phyloP scores from a whole-genome alignment of 2,888 invertebrate species.

The Pardosa pseudoannulata region DNA sequence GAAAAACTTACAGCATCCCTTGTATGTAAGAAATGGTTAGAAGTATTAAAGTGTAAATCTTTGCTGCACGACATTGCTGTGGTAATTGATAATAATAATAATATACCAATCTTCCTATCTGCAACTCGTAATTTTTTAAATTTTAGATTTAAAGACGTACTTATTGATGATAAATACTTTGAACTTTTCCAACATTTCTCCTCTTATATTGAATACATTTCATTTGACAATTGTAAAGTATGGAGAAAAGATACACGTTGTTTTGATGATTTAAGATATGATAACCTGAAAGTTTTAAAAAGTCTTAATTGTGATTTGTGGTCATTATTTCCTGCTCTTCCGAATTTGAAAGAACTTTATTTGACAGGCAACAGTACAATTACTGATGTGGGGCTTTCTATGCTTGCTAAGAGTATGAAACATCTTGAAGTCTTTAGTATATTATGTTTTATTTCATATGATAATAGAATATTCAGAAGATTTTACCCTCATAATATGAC shows the following conservation, averaged over 20 bases:
- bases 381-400: not conserved
- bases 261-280: not conserved
- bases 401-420: not conserved
- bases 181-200: not conserved
- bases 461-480: not conserved
- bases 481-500: not conserved
- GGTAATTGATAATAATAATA: not conserved
- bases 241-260: not conserved
- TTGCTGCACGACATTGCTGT: not conserved
- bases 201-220: not conserved
- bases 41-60: not conserved
- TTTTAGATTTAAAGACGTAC: not conserved
- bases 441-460: not conserved
- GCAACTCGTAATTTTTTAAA: not conserved
- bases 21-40: not conserved
- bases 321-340: not conserved
- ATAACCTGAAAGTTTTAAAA: not conserved
- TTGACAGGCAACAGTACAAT: not conserved
- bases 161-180: not conserved
- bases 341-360: not conserved
- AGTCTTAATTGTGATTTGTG: not conserved
- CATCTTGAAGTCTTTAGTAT: not conserved
- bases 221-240: not conserved
- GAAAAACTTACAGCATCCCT: not conserved
- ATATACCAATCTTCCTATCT: not conserved